These are phyloP conservation scores for Strongylocentrotus purpuratus DNA, from an alignment of 35 echinoderm and acorn worm genomes.

Conservation along the genomic window DNA sequence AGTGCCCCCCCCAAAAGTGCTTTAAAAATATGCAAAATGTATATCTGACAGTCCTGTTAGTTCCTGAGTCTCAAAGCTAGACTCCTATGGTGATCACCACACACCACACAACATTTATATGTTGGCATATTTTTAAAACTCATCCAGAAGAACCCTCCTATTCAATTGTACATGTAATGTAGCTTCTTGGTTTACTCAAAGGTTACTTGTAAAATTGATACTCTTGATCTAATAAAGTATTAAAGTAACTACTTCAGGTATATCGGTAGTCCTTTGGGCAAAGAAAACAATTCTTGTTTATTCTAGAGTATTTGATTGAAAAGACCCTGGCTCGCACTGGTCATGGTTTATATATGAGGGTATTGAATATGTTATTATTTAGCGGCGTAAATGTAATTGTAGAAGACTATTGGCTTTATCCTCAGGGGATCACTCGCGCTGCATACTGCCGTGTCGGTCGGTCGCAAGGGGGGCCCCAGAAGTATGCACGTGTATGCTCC, in stretches of 20 bases:
- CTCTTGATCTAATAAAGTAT: not conserved
- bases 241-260: not conserved
- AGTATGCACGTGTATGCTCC: not conserved
- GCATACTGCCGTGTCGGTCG: not conserved
- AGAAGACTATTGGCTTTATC: slow-evolving; percentile 17
- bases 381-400: not conserved
- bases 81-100: no score
- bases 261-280: not conserved
- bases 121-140: no score
- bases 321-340: not conserved
- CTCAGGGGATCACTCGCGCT: not conserved
- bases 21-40: no score
- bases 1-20: no score
- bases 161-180: not conserved
- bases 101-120: no score
- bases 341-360: not conserved
- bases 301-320: not conserved
- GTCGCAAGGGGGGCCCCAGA: not conserved
- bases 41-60: no score
- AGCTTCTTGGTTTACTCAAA: not conserved
- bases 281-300: not conserved
- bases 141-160: no score
- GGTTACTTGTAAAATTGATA: not conserved
- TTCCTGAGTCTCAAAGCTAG: no score
- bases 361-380: not conserved